Conservation (phyloP, 2,888 invertebrate genomes). For the Steromphala cineraria region DNA sequence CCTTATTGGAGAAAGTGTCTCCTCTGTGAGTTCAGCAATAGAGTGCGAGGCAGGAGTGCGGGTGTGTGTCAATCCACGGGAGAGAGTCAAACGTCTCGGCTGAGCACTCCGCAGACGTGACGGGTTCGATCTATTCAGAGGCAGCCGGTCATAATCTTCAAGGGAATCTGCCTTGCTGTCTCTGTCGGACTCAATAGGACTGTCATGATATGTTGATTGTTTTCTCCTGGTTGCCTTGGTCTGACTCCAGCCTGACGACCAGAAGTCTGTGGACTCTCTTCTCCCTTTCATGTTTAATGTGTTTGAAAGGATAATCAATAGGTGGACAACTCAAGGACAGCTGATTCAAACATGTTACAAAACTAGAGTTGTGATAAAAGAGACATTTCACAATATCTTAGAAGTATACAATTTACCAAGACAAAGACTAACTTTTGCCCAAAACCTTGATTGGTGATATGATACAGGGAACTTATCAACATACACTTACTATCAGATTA, state of each 20-base stretch:
- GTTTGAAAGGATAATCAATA: too few species aligned
- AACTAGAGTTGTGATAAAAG: too few species aligned
- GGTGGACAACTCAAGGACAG: too few species aligned
- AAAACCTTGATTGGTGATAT: too few species aligned
- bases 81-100: neutral
- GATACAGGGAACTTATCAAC: too few species aligned
- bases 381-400: too few species aligned
- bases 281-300: too few species aligned
- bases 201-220: neutral
- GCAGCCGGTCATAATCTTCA: neutral
- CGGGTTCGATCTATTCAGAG: neutral
- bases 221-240: neutral
- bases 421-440: too few species aligned
- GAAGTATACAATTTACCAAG: too few species aligned
- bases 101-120: neutral
- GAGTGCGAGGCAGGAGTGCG: constrained; percentile 13
- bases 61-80: constrained; percentile 30
- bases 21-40: constrained; percentile 7
- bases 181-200: neutral
- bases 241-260: neutral
- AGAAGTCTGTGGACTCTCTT: neutral
- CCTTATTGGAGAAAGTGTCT: neutral
- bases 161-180: neutral
- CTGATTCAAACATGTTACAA: too few species aligned
- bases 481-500: too few species aligned